Percentiles rank a stretch among this genome's conserved stretches.
Conservation (phyloP, 2,113 vertebrate species). For the Corythaixoides concolor region DNA sequence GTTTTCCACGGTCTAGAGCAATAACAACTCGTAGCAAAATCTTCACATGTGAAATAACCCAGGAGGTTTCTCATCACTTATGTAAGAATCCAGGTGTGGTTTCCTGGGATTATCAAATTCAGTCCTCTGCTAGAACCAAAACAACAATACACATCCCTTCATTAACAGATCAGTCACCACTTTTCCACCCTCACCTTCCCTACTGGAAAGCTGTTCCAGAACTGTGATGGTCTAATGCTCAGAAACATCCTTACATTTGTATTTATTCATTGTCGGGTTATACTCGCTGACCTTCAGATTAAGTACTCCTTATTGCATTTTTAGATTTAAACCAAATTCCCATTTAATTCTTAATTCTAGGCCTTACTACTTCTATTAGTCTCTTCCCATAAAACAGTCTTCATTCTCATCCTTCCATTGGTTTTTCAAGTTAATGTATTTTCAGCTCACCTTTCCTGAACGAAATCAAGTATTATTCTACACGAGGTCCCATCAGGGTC, state of each 20-base stretch:
- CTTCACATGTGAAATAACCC: background rate
- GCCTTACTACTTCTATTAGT: background rate
- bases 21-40: background rate
- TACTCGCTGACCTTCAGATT: background rate
- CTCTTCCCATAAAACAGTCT: background rate
- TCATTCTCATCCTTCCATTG: background rate
- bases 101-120: background rate
- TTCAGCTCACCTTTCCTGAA: background rate
- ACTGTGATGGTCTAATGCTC: background rate
- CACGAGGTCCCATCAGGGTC: background rate
- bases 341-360: background rate
- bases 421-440: background rate
- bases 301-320: background rate
- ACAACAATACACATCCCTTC: background rate
- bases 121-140: background rate
- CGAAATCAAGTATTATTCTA: background rate
- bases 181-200: background rate
- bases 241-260: background rate
- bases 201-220: background rate
- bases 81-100: background rate
- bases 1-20: background rate
- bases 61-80: background rate
- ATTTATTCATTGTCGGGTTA: background rate
- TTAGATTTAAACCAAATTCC: background rate
- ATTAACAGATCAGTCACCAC: background rate